These are phyloP conservation scores for Pyrochroa serraticornis DNA, from an alignment of 2,888 invertebrate genomes.

Conservation along the genomic window DNA sequence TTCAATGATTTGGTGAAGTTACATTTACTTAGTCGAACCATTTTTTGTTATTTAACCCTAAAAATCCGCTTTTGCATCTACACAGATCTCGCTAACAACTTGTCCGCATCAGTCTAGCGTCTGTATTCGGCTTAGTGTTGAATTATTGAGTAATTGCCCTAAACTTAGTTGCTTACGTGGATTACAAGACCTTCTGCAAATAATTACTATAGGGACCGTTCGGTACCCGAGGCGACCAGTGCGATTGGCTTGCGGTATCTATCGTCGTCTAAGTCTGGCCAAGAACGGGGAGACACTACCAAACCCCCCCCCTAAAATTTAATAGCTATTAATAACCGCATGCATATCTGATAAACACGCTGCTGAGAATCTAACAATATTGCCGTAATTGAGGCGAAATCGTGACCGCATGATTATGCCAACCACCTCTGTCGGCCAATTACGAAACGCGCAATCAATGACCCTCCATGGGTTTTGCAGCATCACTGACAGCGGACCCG, in stretches of 20 bases:
- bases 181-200: constrained; percentile 32
- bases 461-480: constrained; percentile 23
- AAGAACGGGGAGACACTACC: too few relatives aligned
- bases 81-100: too few relatives aligned
- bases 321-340: too few relatives aligned
- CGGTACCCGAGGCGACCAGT: background rate
- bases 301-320: too few relatives aligned
- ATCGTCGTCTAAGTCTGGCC: background rate
- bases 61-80: too few relatives aligned
- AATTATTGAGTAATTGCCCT: constrained; percentile 23
- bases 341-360: too few relatives aligned
- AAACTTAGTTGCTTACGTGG: constrained; percentile 34
- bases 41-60: too few relatives aligned
- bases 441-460: constrained; percentile 40
- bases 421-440: constrained; percentile 32
- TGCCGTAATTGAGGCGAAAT: constrained; percentile 38
- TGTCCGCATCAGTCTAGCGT: too few relatives aligned
- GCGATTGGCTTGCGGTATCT: background rate
- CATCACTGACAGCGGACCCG: constrained; percentile 20
- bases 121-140: background rate
- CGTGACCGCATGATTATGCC: constrained; percentile 37
- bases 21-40: too few relatives aligned
- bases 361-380: constrained; percentile 32
- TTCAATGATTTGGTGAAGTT: too few relatives aligned
- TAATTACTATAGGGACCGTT: constrained; percentile 30